Evolutionary conservation across 2,113 vertebrate species (phyloP).

Genomic region (Microtus montanus): DNA sequence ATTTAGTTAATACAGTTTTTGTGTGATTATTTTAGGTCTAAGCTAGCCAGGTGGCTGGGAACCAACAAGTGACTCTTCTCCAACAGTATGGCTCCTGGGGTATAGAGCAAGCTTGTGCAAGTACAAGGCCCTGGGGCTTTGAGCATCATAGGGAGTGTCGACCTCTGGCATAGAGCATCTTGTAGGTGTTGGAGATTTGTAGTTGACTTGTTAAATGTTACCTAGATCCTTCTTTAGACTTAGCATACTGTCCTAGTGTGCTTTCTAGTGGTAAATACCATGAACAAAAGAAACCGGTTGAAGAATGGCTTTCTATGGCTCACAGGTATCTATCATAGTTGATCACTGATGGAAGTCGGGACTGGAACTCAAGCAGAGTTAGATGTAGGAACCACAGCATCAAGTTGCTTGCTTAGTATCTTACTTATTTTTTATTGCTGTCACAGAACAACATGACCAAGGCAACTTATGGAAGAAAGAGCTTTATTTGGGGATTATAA

Average conservation of each 20-base stretch:
- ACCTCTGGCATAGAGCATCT: neutral
- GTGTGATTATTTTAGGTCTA: no score
- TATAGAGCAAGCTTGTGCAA: no score
- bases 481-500: neutral
- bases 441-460: neutral
- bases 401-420: neutral
- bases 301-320: neutral
- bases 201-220: neutral
- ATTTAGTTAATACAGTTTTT: no score
- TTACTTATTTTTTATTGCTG: neutral
- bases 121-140: no score
- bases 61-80: no score
- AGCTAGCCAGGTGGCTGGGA: no score
- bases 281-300: neutral
- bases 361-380: neutral
- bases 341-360: neutral
- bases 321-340: neutral
- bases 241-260: neutral
- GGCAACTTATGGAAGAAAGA: no score
- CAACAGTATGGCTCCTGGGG: no score
- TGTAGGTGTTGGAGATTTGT: neutral
- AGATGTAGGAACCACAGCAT: neutral
- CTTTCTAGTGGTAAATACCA: neutral
- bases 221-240: neutral
- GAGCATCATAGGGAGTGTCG: no score